A percentile compares a stretch with the other conserved stretches of the same genome.
phyloP scores from a whole-genome alignment of 2,797 vertebrate genomes.

The Philypnodon macrostomus region DNA sequence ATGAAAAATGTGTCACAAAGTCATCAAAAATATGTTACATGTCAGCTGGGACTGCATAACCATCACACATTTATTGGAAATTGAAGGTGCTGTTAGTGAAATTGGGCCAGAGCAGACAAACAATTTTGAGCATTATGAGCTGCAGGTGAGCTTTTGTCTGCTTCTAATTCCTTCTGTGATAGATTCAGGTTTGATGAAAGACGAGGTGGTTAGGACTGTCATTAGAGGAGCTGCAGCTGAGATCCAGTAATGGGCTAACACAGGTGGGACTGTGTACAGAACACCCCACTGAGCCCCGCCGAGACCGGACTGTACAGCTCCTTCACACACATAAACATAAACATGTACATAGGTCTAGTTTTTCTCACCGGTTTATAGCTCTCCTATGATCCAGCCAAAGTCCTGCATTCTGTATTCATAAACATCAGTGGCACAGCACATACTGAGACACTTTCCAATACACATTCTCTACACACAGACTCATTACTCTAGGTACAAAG shows the following conservation, averaged over 20 bases:
- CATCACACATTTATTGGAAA: not conserved
- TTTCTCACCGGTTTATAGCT: too few relatives aligned
- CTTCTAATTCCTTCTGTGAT: conserved; percentile 62
- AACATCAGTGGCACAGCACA: too few relatives aligned
- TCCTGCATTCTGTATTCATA: too few relatives aligned
- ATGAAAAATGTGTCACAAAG: too few relatives aligned
- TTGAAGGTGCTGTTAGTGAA: conserved; percentile 10
- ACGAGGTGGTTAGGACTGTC: conserved; percentile 66
- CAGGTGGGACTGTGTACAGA: conserved; percentile 64
- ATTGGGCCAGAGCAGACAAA: conserved; percentile 20
- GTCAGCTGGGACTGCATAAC: conserved; percentile 1
- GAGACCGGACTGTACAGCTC: too few relatives aligned
- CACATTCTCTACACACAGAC: too few relatives aligned
- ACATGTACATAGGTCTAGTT: too few relatives aligned
- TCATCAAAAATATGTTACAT: not conserved
- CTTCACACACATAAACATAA: too few relatives aligned
- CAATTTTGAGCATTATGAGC: conserved; percentile 23
- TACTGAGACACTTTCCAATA: too few relatives aligned
- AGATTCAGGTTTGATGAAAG: conserved; percentile 75
- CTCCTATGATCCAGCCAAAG: too few relatives aligned
- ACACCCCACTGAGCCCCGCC: conserved; percentile 51
- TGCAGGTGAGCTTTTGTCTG: conserved; percentile 43
- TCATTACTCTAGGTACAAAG: too few relatives aligned
- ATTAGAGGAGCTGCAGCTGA: conserved; percentile 66
- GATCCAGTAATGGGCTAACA: conserved; percentile 66